Evolutionary conservation across 2,888 invertebrate genomes (phyloP).

Genomic region (Formica aserva): DNA sequence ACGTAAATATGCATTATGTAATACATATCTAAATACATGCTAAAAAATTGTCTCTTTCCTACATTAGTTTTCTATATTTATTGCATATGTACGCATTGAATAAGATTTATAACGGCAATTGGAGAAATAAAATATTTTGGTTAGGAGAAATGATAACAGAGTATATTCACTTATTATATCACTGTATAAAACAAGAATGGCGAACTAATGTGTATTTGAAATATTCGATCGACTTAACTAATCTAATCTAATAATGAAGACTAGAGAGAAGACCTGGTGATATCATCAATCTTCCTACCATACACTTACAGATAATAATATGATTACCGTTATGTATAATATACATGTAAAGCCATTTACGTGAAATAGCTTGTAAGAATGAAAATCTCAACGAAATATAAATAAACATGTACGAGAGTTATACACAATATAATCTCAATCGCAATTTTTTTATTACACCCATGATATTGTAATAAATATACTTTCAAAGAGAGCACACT

Average conservation of each 20-base stretch:
- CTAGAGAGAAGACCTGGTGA: constrained; percentile 59
- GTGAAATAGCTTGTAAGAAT: constrained; percentile 32
- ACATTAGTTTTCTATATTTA: background rate
- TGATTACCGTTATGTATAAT: constrained; percentile 55
- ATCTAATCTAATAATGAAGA: constrained; percentile 39
- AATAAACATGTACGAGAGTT: constrained; percentile 53
- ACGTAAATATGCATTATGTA: background rate
- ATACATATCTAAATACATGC: background rate
- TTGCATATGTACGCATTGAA: background rate
- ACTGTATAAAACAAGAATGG: constrained; percentile 62
- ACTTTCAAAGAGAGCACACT: constrained; percentile 53
- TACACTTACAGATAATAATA: constrained; percentile 48
- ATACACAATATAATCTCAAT: constrained; percentile 61
- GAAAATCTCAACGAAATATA: constrained; percentile 41
- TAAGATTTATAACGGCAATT: background rate
- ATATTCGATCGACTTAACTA: constrained; percentile 38
- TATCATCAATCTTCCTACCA: constrained; percentile 69
- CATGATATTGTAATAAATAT: constrained; percentile 63
- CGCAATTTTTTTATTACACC: constrained; percentile 67
- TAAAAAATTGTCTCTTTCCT: background rate
- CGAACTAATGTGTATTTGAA: constrained; percentile 5
- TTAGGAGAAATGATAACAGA: background rate
- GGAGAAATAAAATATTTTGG: constrained; percentile 1
- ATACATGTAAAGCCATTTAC: constrained; percentile 26
- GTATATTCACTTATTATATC: constrained; percentile 39